Conservation (phyloP, 2,113 vertebrate genomes). For the Maylandia zebra region DNA sequence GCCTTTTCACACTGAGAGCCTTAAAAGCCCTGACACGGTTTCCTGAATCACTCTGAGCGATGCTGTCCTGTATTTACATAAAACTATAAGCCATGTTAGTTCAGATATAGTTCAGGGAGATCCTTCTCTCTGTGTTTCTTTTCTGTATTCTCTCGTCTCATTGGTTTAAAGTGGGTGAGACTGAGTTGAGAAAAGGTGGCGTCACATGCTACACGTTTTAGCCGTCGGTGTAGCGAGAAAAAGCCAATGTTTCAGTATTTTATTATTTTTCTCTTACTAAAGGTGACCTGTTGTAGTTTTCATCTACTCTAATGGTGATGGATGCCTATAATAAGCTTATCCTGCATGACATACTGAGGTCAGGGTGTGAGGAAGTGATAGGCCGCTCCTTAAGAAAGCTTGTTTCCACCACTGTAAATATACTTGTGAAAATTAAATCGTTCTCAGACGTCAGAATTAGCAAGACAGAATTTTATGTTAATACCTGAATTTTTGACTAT, state of each 20-base stretch:
- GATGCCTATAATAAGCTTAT: background rate
- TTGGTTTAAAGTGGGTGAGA: background rate
- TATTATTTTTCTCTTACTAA: background rate
- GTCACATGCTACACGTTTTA: background rate
- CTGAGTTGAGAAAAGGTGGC: background rate
- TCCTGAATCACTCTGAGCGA: background rate
- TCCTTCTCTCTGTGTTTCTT: background rate
- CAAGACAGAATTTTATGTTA: background rate
- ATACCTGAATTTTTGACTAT: background rate
- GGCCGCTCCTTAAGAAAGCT: background rate
- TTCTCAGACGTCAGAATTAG: background rate
- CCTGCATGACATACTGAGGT: background rate
- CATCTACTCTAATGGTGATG: background rate
- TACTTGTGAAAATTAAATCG: background rate
- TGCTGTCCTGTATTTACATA: background rate
- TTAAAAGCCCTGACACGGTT: background rate
- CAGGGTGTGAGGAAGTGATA: background rate
- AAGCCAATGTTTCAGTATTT: background rate
- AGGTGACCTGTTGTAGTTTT: background rate
- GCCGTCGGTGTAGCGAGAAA: accelerated
- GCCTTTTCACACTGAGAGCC: background rate
- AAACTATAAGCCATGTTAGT: background rate
- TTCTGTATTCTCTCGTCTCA: background rate
- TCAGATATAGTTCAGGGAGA: background rate
- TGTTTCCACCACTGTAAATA: background rate